Evolutionary conservation across 2,797 vertebrate species (phyloP).

Genomic region (Ibycter americanus): DNA sequence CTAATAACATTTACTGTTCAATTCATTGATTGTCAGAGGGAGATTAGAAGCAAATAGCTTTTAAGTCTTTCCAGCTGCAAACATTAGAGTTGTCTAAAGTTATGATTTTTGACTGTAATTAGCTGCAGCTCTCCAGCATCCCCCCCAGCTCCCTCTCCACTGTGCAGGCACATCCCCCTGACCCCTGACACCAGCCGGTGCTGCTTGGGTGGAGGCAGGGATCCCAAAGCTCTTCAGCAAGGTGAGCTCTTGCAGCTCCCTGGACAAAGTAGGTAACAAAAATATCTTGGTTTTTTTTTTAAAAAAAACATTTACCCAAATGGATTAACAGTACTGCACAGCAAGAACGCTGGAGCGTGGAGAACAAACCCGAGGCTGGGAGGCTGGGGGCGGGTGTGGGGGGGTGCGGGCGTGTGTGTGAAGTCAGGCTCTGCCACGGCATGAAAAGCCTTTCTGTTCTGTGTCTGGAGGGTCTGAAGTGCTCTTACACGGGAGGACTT

Average conservation of each 20-base stretch:
- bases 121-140: conserved; percentile 18
- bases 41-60: conserved; percentile 73
- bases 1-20: conserved; percentile 78
- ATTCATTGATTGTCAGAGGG: conserved; percentile 73
- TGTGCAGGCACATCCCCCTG: fast-evolving
- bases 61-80: conserved; percentile 71
- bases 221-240: neutral
- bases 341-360: fast-evolving
- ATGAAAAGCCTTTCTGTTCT: neutral
- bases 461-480: neutral
- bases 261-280: neutral
- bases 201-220: neutral
- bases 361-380: neutral
- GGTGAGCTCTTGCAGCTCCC: neutral
- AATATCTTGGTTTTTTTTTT: neutral
- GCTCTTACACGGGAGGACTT: neutral
- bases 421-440: neutral
- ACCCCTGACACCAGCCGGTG: neutral
- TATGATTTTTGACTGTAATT: conserved; percentile 62
- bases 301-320: neutral
- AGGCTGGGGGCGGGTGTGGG: neutral
- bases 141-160: neutral
- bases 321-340: neutral
- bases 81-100: conserved; percentile 68
- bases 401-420: fast-evolving